Conservation (phyloP, 2,888 invertebrate species). For the Flexamia atlantica region DNA sequence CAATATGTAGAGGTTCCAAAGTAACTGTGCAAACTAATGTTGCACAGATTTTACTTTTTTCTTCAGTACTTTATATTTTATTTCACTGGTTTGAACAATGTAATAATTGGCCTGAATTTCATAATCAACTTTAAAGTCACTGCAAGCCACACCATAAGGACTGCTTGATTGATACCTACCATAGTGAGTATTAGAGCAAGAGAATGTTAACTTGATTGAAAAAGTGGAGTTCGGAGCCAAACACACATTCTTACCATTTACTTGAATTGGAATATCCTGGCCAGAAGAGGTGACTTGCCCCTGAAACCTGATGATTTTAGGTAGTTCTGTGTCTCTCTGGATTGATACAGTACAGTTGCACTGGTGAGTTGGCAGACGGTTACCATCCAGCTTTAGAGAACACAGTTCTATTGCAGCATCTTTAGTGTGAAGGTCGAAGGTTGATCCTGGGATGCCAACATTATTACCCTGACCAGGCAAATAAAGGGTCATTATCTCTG, state of each 20-base stretch:
- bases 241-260: neutral
- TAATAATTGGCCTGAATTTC: neutral
- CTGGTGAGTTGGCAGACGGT: neutral
- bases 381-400: neutral
- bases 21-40: too few species aligned
- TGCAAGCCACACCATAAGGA: neutral
- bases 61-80: too few species aligned
- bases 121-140: neutral
- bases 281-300: neutral
- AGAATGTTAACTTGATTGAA: too few species aligned
- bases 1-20: too few species aligned
- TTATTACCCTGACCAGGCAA: neutral
- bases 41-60: too few species aligned
- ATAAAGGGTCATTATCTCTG: neutral
- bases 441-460: neutral
- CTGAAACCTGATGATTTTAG: neutral
- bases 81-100: too few species aligned
- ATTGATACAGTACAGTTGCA: neutral
- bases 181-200: neutral
- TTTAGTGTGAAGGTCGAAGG: neutral
- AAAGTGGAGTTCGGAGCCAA: neutral
- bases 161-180: neutral
- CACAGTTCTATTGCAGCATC: neutral
- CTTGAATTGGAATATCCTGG: neutral
- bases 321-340: neutral